Conservation (phyloP, 2,797 vertebrate genomes). For the Pogoniulus pusillus region DNA sequence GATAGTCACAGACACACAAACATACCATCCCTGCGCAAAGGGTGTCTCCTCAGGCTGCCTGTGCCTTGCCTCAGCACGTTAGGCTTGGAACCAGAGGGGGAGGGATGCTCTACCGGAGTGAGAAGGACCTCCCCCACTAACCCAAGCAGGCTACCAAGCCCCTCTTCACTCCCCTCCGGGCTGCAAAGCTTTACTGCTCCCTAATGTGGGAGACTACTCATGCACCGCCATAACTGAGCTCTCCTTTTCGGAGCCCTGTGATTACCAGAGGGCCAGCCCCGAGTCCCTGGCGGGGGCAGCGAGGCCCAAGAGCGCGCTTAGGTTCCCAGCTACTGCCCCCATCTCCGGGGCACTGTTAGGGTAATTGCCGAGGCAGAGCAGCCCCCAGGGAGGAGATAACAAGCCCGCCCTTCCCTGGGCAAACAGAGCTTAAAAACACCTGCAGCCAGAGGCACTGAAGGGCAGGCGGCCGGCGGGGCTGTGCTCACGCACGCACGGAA, state of each 20-base stretch:
- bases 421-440: not conserved
- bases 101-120: fast-evolving
- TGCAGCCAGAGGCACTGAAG: fast-evolving
- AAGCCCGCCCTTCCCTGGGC: fast-evolving
- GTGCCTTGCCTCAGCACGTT: fast-evolving
- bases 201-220: fast-evolving
- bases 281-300: not conserved
- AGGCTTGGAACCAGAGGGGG: not conserved
- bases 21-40: not conserved
- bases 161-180: not conserved
- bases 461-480: no score
- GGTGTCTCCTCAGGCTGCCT: not conserved
- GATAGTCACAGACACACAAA: not conserved
- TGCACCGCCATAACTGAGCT: fast-evolving
- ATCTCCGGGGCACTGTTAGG: not conserved
- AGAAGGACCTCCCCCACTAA: not conserved
- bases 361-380: not conserved
- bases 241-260: not conserved
- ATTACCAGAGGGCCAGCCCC: not conserved
- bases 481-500: not conserved
- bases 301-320: not conserved
- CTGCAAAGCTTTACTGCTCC: not conserved
- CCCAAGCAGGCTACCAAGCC: not conserved
- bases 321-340: not conserved
- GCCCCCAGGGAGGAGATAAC: not conserved